phyloP scores from a whole-genome alignment of 2,888 invertebrate genomes.

The Himalopsyche japonica region DNA sequence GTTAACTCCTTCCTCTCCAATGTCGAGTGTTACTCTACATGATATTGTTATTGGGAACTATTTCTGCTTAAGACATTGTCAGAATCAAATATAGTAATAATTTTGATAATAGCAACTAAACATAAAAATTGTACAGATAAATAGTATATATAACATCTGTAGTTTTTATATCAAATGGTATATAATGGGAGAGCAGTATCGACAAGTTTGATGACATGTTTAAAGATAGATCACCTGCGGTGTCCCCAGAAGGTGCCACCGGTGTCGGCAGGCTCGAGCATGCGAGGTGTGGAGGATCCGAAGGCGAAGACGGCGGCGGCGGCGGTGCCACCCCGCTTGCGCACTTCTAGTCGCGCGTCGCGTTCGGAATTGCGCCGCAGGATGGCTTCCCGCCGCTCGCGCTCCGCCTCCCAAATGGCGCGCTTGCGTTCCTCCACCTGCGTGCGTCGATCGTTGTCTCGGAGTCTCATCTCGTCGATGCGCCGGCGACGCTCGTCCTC shows the following conservation, averaged over 20 bases:
- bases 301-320: constrained; percentile 80
- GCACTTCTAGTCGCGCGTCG: constrained; percentile 79
- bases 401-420: constrained; percentile 86
- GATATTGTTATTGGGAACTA: too few species aligned
- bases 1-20: too few species aligned
- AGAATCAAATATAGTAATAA: too few species aligned
- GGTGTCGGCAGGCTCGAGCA: constrained; percentile 81
- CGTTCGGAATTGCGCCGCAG: constrained; percentile 84
- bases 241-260: constrained; percentile 83
- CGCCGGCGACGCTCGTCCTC: constrained; percentile 82
- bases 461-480: constrained; percentile 79
- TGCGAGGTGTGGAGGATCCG: constrained; percentile 87
- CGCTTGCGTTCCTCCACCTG: constrained; percentile 87
- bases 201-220: background rate
- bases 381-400: constrained; percentile 84
- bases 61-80: too few species aligned
- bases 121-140: too few species aligned
- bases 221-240: constrained; percentile 61
- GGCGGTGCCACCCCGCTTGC: constrained; percentile 75
- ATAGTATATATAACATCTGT: too few species aligned
- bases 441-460: constrained; percentile 72
- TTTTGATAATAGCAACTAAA: too few species aligned
- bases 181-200: too few species aligned
- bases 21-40: too few species aligned
- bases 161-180: too few species aligned